These are phyloP conservation scores for Marasmarcha lunaedactyla DNA, from an alignment of 2,888 invertebrate species.

Conservation along the genomic window DNA sequence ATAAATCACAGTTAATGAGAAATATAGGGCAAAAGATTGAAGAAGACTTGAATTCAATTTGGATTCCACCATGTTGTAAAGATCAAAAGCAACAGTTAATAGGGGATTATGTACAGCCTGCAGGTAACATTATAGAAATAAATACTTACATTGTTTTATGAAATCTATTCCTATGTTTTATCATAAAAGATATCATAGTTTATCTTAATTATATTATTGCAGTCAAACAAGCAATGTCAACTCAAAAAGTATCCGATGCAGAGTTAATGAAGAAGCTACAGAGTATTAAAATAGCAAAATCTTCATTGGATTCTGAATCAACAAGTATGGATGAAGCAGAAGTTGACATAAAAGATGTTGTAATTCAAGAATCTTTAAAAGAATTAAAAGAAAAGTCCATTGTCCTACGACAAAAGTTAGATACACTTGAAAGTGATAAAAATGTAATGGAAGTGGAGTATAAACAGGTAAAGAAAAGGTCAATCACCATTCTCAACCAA, in stretches of 20 bases:
- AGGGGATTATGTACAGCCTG: slow-evolving; percentile 22
- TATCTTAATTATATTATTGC: too few relatives aligned
- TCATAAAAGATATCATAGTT: too few relatives aligned
- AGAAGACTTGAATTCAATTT: slow-evolving; percentile 67
- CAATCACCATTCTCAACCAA: too few relatives aligned
- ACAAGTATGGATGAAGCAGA: too few relatives aligned
- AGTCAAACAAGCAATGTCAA: too few relatives aligned
- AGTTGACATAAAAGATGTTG: slow-evolving; percentile 12
- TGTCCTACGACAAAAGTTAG: slow-evolving; percentile 44
- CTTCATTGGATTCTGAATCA: too few relatives aligned
- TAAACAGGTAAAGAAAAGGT: slow-evolving; percentile 32
- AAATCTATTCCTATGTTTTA: too few relatives aligned
- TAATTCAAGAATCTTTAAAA: slow-evolving; percentile 36
- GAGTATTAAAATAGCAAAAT: too few relatives aligned
- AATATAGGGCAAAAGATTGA: slow-evolving; percentile 61
- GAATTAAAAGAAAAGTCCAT: slow-evolving; percentile 53
- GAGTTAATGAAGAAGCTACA: too few relatives aligned
- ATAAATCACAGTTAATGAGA: slow-evolving; percentile 48
- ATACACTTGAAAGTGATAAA: slow-evolving; percentile 46
- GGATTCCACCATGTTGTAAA: slow-evolving; percentile 75
- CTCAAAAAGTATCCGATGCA: too few relatives aligned
- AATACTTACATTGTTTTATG: too few relatives aligned
- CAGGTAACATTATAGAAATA: too few relatives aligned
- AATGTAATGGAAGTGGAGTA: slow-evolving; percentile 54
- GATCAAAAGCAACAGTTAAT: slow-evolving; percentile 23